Evolutionary conservation across 2,797 vertebrate genomes (phyloP), one percentile per base, ranked within the genome.

Genomic region (Argyrosomus regius): DNA sequence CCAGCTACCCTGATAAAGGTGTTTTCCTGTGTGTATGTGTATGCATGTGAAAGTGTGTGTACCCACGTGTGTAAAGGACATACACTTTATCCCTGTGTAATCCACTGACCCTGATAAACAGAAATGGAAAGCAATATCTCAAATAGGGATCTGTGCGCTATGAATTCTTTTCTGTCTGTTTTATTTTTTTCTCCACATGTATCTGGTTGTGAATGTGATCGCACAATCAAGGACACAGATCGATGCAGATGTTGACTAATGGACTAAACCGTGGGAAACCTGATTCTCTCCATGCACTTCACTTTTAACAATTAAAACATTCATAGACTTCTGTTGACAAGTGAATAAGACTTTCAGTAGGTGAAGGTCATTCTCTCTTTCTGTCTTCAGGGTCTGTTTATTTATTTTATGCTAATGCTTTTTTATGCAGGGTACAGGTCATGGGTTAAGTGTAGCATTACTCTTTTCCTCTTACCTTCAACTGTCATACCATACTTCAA

Each of bases 211-310:
- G 72, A 88, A 70, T 68, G 28, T 63, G 50, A 83, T 73, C 22
- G 1, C 26, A 4, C 35, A 77, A 75, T 84, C 89, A 91, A 92
- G 91, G 88, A 83, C 88, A 46, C 74, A 62, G 81, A 82, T 92
- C 86, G 8, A 91, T 91, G 59, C 41, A 56, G 77, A 79, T 60
- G 80, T 78, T 24, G 6, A 49, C 31, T 72, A 78, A 89, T 63
- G 18, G 75, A 87, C 60, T 18, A 16, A 86, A 85, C 63, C 83
- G 83, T 94, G 93, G 92, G 93, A 93, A 94, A 41, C 70, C 20
- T 4, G 5, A 72, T 26, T 77, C 31, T 71, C 67, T 64, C 35
- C 18, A n/a, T 57, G 39, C 28, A 8, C 35, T 52, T 45, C 14
- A 14, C 5, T 35, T 11, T 49, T 24, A 75, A 68, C 24, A 46